phyloP scores from a whole-genome alignment of 1,140 invertebrate genomes.

The Brachionus asplanchnoidis region DNA sequence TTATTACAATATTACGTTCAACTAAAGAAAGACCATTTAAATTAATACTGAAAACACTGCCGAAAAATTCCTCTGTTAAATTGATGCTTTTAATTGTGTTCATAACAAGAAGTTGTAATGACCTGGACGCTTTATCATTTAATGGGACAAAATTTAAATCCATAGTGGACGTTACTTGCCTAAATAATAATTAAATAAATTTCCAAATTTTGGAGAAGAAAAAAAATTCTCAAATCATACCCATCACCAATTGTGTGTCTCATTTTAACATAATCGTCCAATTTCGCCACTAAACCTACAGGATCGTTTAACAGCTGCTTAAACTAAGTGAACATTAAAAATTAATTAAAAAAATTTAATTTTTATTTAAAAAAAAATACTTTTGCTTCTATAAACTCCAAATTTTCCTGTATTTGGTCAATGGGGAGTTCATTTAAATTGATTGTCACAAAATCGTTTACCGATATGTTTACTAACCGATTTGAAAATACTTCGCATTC shows the following conservation, averaged over 20 bases:
- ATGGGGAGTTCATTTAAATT: background rate
- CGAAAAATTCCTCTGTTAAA: background rate
- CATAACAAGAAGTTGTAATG: background rate
- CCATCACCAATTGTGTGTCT: background rate
- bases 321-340: background rate
- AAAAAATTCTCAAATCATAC: background rate
- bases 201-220: background rate
- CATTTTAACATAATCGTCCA: background rate
- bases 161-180: background rate
- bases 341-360: background rate
- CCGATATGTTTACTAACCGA: background rate
- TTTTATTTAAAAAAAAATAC: background rate
- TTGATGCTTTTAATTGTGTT: background rate
- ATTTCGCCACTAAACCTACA: background rate
- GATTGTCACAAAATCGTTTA: background rate
- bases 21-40: background rate
- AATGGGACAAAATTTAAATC: background rate
- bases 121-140: background rate
- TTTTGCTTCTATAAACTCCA: background rate
- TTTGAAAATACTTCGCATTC: background rate
- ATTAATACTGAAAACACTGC: background rate
- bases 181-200: background rate
- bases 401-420: background rate
- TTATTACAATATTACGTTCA: background rate
- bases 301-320: background rate